These are phyloP conservation scores for Lucilia cuprina DNA, from an alignment of 1,140 invertebrate species.

Conservation along the genomic window DNA sequence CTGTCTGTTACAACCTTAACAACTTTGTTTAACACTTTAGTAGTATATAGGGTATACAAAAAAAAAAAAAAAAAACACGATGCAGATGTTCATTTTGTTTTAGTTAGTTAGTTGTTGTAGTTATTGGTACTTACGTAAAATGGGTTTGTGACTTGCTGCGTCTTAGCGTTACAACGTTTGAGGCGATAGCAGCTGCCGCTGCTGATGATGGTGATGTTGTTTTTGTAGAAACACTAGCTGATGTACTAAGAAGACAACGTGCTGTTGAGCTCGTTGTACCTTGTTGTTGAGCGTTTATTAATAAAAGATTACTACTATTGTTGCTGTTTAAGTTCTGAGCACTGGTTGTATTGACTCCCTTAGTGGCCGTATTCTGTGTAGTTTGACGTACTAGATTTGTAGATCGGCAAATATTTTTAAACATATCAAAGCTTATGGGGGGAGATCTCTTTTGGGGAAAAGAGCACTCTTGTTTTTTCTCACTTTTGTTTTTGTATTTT, in stretches of 20 bases:
- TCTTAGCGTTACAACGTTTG: constrained; percentile 21
- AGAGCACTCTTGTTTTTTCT: not conserved
- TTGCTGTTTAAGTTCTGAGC: not conserved
- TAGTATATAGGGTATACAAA: no score
- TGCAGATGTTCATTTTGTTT: not conserved
- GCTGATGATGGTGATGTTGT: not conserved
- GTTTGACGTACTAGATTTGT: constrained; percentile 23
- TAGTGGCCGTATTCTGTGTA: not conserved
- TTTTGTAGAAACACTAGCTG: not conserved
- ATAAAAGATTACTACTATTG: not conserved
- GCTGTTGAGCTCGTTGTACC: constrained; percentile 31
- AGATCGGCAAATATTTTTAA: constrained; percentile 34
- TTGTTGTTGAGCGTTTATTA: not conserved
- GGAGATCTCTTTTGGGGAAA: not conserved
- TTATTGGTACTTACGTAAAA: constrained; percentile 11
- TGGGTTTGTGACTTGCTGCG: constrained; percentile 30
- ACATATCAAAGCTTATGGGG: constrained; percentile 32
- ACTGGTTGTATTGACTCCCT: not conserved
- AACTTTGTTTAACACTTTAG: no score
- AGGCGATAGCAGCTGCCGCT: not conserved
- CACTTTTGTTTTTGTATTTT: no score
- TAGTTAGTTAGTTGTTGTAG: not conserved
- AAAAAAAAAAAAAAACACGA: no score
- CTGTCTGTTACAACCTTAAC: no score
- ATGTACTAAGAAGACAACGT: not conserved